phyloP scores from a whole-genome alignment of 2,113 vertebrate species.

The Labeo rohita region DNA sequence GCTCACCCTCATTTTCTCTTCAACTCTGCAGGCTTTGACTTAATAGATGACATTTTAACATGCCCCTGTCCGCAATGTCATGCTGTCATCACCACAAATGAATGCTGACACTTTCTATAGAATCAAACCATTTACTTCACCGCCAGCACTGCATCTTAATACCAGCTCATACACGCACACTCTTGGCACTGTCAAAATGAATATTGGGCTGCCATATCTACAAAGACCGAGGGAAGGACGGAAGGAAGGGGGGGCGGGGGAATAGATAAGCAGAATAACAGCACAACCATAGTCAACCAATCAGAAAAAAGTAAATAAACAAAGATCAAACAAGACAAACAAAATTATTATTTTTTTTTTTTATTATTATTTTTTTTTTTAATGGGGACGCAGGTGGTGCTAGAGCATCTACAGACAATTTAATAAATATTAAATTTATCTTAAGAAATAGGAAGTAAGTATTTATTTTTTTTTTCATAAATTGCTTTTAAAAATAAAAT shows the following conservation, averaged over 20 bases:
- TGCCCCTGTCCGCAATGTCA: constrained; percentile 52
- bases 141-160: constrained; percentile 52
- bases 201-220: constrained; percentile 47
- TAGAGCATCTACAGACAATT: too few species aligned
- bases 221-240: not conserved
- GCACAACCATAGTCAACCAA: not conserved
- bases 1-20: constrained; percentile 4
- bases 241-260: not conserved
- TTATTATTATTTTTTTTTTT: not conserved
- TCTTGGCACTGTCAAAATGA: constrained; percentile 48
- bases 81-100: constrained; percentile 51
- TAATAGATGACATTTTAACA: constrained; percentile 54
- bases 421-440: too few species aligned
- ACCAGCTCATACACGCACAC: constrained; percentile 3
- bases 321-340: too few species aligned
- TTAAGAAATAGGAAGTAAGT: too few species aligned
- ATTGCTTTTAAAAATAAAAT: too few species aligned
- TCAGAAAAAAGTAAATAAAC: not conserved
- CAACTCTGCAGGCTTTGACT: constrained; percentile 52
- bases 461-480: too few species aligned
- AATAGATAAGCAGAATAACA: constrained; percentile 3
- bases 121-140: constrained; percentile 53
- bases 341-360: not conserved
- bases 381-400: not conserved
- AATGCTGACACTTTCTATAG: constrained; percentile 60